phyloP scores from a whole-genome alignment of 2,888 invertebrate genomes.

The Lissonota sp. region DNA sequence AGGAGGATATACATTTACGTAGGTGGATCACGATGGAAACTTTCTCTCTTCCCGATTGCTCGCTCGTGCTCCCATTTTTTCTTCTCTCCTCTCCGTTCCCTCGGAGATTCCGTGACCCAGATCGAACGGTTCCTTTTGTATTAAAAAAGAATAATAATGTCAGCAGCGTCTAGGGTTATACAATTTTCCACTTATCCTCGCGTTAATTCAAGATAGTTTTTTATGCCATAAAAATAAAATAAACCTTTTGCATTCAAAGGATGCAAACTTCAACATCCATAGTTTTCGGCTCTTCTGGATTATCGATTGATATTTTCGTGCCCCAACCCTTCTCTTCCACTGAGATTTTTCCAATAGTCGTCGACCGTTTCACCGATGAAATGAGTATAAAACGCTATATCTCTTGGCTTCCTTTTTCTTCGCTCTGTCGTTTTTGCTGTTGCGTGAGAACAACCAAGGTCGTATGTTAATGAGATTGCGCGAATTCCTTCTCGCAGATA shows the following conservation, averaged over 20 bases:
- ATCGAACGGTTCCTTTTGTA: slow-evolving; percentile 1
- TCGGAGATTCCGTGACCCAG: slow-evolving; percentile 18
- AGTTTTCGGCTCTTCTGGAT: background rate
- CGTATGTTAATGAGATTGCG: slow-evolving; percentile 61
- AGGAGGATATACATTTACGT: background rate
- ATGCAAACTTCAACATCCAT: background rate
- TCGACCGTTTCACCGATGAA: too few relatives aligned
- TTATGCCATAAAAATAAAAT: too few relatives aligned
- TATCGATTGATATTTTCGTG: too few relatives aligned
- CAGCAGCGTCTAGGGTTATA: background rate
- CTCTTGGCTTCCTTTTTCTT: background rate
- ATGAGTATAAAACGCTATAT: too few relatives aligned
- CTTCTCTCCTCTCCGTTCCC: background rate
- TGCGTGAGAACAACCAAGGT: slow-evolving; percentile 58
- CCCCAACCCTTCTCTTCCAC: too few relatives aligned
- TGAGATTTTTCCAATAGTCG: too few relatives aligned
- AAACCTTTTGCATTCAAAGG: too few relatives aligned
- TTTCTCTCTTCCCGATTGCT: slow-evolving; percentile 34
- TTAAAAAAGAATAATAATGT: slow-evolving; percentile 9
- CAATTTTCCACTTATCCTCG: background rate
- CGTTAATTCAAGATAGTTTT: background rate
- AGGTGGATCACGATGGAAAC: slow-evolving; percentile 25
- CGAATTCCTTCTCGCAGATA: slow-evolving; percentile 32
- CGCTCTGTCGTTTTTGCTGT: slow-evolving; percentile 29
- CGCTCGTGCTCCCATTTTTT: slow-evolving; percentile 2